Percentiles rank a stretch among this genome's conserved stretches.
Conservation (phyloP, 2,113 vertebrate species). For the Laterallus jamaicensis region DNA sequence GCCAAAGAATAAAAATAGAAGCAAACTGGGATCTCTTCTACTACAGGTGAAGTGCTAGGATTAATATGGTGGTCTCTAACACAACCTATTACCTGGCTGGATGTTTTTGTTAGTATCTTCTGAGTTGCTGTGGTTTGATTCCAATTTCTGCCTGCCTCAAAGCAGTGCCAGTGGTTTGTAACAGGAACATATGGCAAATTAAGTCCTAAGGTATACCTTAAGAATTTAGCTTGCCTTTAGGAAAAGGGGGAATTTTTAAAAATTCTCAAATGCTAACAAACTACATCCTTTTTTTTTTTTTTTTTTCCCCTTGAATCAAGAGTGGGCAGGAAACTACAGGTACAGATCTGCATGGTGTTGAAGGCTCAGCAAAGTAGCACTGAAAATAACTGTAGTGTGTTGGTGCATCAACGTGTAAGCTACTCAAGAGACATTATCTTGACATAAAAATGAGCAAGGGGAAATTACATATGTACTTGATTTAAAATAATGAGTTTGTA, state of each 20-base stretch:
- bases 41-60: slow-evolving; percentile 82
- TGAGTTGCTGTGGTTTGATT: not conserved
- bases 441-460: not conserved
- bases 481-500: not conserved
- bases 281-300: not conserved
- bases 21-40: slow-evolving; percentile 99
- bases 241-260: not conserved
- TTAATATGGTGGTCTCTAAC: not conserved
- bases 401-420: not conserved
- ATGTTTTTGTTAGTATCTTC: not conserved
- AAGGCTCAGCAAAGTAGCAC: not conserved
- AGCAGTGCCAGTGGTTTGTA: not conserved
- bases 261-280: not conserved
- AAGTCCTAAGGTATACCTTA: not conserved
- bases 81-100: not conserved
- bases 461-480: not conserved
- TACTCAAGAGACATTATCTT: not conserved
- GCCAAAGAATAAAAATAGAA: slow-evolving; percentile 98
- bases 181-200: not conserved
- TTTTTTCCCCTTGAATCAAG: not conserved
- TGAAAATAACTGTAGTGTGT: not conserved
- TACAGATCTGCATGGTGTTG: not conserved
- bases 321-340: not conserved
- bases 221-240: not conserved
- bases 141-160: not conserved